These are phyloP conservation scores for Neomonachus schauinslandi DNA, from an alignment of 2,113 vertebrate species.

Conservation along the genomic window DNA sequence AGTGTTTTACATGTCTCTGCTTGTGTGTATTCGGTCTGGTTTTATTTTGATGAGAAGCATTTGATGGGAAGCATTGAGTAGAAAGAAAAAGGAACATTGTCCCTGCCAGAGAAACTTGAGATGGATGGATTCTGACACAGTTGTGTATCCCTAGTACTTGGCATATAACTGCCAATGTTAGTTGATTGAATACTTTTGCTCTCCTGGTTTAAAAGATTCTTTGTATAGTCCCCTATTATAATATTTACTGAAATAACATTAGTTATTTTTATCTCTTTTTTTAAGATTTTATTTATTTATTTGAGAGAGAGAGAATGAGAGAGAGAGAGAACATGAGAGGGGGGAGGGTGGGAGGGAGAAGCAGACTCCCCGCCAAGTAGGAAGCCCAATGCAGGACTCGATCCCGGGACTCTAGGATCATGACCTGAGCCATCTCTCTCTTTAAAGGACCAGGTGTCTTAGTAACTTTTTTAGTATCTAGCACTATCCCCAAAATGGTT, in stretches of 20 bases:
- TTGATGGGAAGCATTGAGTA: not conserved
- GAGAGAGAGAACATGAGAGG: too few relatives aligned
- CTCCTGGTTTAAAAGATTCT: not conserved
- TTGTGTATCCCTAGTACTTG: not conserved
- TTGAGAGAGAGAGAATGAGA: too few relatives aligned
- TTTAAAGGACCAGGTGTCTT: not conserved
- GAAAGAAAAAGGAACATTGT: not conserved
- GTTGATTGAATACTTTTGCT: not conserved
- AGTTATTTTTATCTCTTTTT: not conserved
- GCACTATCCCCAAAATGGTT: not conserved
- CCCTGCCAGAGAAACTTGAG: not conserved
- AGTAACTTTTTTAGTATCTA: not conserved
- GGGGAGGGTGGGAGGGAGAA: too few relatives aligned
- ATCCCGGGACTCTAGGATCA: too few relatives aligned
- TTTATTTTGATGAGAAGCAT: slow-evolving; percentile 27
- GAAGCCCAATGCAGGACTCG: too few relatives aligned
- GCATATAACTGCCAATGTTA: not conserved
- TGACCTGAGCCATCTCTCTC: not conserved
- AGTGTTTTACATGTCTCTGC: not conserved
- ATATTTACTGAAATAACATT: not conserved
- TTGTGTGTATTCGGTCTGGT: not conserved
- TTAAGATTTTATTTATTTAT: too few relatives aligned
- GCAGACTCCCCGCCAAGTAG: too few relatives aligned
- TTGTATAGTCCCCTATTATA: not conserved
- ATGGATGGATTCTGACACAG: not conserved